A percentile compares a stretch with the other conserved stretches of the same genome.
Evolutionary conservation across 2,888 invertebrate species (phyloP).

Genomic region (Watsonalla binaria): DNA sequence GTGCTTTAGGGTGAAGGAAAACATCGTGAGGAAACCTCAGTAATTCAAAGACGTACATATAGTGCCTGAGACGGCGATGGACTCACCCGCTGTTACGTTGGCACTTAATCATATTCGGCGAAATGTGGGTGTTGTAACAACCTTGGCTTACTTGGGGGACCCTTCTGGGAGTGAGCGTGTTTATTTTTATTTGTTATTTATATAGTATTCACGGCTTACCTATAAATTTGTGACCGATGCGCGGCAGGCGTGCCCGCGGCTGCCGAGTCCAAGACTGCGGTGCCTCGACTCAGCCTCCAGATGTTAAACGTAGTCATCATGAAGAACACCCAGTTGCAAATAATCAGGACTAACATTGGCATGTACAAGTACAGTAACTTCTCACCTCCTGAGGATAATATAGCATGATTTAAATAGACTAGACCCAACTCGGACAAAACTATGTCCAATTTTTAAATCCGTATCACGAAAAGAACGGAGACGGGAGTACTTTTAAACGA

Average conservation of each 20-base stretch:
- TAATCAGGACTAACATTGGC: slow-evolving; percentile 59
- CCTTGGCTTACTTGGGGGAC: too few species aligned
- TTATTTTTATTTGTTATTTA: too few species aligned
- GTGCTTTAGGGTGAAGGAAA: too few species aligned
- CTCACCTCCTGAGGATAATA: slow-evolving; percentile 36
- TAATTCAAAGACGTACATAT: too few species aligned
- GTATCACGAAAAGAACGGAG: too few species aligned
- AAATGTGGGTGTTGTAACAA: too few species aligned
- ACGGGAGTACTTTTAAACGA: too few species aligned
- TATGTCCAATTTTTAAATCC: background rate
- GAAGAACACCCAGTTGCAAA: slow-evolving; percentile 61
- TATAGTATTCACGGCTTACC: slow-evolving; percentile 25
- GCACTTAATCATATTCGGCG: too few species aligned
- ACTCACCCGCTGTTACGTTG: too few species aligned
- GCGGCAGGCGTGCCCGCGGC: slow-evolving; percentile 56
- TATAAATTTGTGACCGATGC: slow-evolving; percentile 47
- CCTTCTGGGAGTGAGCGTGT: too few species aligned
- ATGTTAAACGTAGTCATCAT: slow-evolving; percentile 65
- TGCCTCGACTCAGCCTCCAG: slow-evolving; percentile 56
- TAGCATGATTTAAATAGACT: background rate
- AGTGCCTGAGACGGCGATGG: too few species aligned
- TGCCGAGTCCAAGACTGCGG: slow-evolving; percentile 44
- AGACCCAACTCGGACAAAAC: background rate
- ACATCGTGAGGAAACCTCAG: too few species aligned
- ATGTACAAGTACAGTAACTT: slow-evolving; percentile 56